A percentile compares a stretch with the other conserved stretches of the same genome.
These are phyloP conservation scores for Atta texana DNA, from an alignment of 1,140 invertebrate species.

Conservation along the genomic window DNA sequence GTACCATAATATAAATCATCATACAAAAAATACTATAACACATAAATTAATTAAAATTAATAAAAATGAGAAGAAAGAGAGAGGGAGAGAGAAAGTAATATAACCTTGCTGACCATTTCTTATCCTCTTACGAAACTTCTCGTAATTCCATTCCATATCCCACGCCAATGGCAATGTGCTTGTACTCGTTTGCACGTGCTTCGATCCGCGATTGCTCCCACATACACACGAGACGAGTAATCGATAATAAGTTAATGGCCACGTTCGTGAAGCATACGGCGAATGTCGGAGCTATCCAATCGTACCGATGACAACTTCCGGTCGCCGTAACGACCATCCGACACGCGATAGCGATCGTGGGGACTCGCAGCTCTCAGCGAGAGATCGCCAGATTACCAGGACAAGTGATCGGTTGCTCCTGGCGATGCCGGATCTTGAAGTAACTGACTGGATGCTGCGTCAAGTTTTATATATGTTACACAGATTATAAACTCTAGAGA, in stretches of 20 bases:
- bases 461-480: slow-evolving; percentile 23
- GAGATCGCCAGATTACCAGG: slow-evolving; percentile 18
- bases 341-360: slow-evolving; percentile 71
- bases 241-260: slow-evolving; percentile 79
- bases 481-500: background rate
- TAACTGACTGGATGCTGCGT: slow-evolving; percentile 18
- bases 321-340: slow-evolving; percentile 68
- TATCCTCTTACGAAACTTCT: background rate
- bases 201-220: slow-evolving; percentile 53
- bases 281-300: slow-evolving; percentile 66
- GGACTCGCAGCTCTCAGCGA: slow-evolving; percentile 41
- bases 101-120: background rate
- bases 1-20: too few species aligned
- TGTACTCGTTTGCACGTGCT: slow-evolving; percentile 45
- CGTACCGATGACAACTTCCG: slow-evolving; percentile 73
- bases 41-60: too few species aligned
- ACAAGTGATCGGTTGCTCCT: slow-evolving; percentile 7
- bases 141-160: background rate
- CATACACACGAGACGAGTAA: slow-evolving; percentile 65
- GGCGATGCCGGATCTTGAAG: background rate
- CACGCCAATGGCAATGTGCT: slow-evolving; percentile 26
- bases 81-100: background rate
- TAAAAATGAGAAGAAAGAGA: too few species aligned
- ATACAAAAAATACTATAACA: too few species aligned
- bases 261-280: slow-evolving; percentile 61